Percentiles rank a stretch among this genome's conserved stretches.
phyloP scores from a whole-genome alignment of 2,113 vertebrate genomes.

The Lophura nycthemera region DNA sequence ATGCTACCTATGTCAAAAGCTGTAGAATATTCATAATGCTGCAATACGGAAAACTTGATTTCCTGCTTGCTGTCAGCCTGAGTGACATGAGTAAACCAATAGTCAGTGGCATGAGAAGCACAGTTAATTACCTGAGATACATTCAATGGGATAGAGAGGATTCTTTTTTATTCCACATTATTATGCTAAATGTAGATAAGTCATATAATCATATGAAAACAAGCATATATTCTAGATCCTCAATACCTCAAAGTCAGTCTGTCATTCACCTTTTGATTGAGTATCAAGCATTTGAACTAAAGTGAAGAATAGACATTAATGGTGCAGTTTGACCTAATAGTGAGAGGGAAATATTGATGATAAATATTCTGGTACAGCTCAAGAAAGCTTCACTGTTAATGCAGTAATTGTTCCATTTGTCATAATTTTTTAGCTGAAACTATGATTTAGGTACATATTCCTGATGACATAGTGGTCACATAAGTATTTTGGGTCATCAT shows the following conservation, averaged over 20 bases:
- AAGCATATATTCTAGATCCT: background rate
- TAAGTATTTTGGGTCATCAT: background rate
- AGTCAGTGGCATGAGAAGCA: background rate
- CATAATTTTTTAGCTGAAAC: background rate
- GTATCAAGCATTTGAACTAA: background rate
- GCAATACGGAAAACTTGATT: background rate
- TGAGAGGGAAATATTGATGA: background rate
- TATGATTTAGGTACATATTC: accelerated
- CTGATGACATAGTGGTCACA: background rate
- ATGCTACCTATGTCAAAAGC: background rate
- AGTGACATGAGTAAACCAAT: background rate
- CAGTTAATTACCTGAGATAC: accelerated
- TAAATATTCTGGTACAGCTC: background rate
- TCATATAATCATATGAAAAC: background rate
- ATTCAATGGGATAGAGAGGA: background rate
- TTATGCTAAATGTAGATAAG: background rate
- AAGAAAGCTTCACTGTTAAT: background rate
- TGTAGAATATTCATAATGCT: no score
- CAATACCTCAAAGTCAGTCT: background rate
- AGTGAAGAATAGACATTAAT: background rate
- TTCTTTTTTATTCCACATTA: background rate
- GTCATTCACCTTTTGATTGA: background rate
- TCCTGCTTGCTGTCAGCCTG: background rate
- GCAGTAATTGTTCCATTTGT: background rate
- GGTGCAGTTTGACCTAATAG: background rate